Conservation (phyloP, 2,888 invertebrate genomes). For the Euplexia lucipara region DNA sequence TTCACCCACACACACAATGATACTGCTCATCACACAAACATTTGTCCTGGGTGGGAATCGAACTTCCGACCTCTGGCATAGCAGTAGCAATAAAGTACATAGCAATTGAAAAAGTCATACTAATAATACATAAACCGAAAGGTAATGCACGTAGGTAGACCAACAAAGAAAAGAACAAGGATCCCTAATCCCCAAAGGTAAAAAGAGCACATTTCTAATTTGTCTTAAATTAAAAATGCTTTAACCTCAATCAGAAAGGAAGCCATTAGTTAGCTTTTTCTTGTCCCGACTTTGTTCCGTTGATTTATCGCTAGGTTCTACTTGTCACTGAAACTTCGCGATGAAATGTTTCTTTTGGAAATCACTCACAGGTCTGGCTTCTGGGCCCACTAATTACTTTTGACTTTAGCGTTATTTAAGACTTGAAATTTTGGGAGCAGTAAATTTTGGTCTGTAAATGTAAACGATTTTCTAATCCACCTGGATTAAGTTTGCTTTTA, state of each 20-base stretch:
- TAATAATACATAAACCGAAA: too few relatives aligned
- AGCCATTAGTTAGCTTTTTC: constrained; percentile 63
- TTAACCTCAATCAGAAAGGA: constrained; percentile 58
- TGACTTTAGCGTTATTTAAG: constrained; percentile 16
- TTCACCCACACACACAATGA: too few relatives aligned
- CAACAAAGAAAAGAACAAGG: not conserved
- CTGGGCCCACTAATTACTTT: constrained; percentile 51
- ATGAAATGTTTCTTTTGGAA: constrained; percentile 49
- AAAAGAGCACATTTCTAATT: constrained; percentile 24
- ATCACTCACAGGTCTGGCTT: constrained; percentile 45
- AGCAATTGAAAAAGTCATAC: too few relatives aligned
- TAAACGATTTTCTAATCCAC: not conserved
- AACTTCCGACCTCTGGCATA: too few relatives aligned
- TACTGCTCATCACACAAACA: too few relatives aligned
- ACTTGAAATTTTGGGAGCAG: not conserved
- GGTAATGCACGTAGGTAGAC: not conserved
- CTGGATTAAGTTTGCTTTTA: not conserved
- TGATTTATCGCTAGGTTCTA: constrained; percentile 60
- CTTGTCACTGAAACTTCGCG: constrained; percentile 46
- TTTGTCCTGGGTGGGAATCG: too few relatives aligned
- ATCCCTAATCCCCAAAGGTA: constrained; percentile 14
- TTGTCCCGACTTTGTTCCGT: constrained; percentile 53
- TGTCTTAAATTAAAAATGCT: constrained; percentile 56
- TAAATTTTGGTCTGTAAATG: not conserved
- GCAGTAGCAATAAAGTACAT: too few relatives aligned